phyloP scores from a whole-genome alignment of 2,888 invertebrate species.

The Ormyrus nitidulus region DNA sequence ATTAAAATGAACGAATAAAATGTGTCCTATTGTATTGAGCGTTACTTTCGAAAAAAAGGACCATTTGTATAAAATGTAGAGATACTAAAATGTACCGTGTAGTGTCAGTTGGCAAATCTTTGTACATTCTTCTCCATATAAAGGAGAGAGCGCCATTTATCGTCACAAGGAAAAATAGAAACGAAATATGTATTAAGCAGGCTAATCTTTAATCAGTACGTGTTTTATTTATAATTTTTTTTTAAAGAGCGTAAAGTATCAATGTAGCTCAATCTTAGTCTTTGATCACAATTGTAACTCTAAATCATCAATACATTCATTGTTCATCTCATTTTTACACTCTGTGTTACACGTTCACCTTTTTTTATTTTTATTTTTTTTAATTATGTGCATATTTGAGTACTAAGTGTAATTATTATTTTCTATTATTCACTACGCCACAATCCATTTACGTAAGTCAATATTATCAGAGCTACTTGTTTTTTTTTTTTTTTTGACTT shows the following conservation, averaged over 20 bases:
- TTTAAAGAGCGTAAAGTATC: constrained; percentile 22
- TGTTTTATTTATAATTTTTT: constrained; percentile 47
- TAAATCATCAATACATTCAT: constrained; percentile 14
- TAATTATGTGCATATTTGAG: constrained; percentile 27
- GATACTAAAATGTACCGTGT: constrained; percentile 56
- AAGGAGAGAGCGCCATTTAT: constrained; percentile 41
- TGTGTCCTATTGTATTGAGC: constrained; percentile 39
- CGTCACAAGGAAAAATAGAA: constrained; percentile 48
- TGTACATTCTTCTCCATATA: constrained; percentile 51
- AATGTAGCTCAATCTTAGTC: constrained; percentile 40
- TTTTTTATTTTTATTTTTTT: constrained; percentile 38
- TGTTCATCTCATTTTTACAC: constrained; percentile 40
- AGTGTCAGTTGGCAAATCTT: constrained; percentile 53
- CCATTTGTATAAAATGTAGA: constrained; percentile 63
- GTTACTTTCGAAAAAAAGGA: constrained; percentile 38
- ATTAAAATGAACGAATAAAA: constrained; percentile 48
- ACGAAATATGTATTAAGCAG: constrained; percentile 49
- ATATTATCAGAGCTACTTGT: constrained; percentile 34
- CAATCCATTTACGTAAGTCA: constrained; percentile 19
- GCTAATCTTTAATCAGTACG: constrained; percentile 43
- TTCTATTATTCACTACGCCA: constrained; percentile 26
- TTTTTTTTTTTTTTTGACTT: background rate
- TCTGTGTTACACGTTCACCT: constrained; percentile 14
- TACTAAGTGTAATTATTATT: constrained; percentile 24
- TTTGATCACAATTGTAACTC: constrained; percentile 6